Percentiles rank a stretch among this genome's conserved stretches.
phyloP scores from a whole-genome alignment of 2,113 vertebrate species.

The rabbit (Oryctolagus cuniculus) region mOryCun1.1 NC_091435.1:34686501-34687000 shows the following conservation, averaged over 20 bases:
- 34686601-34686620: constrained; percentile 85
- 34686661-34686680: constrained; percentile 87
- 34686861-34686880: constrained; percentile 34
- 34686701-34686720: constrained; percentile 87
- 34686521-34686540: constrained; percentile 82
- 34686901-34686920: constrained; percentile 28
- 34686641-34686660: constrained; percentile 82
- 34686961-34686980: neutral
- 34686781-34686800: rapidly evolving
- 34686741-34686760: constrained; percentile 68
- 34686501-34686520: constrained; percentile 80
- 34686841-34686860: neutral
- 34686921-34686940: rapidly evolving
- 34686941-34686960: neutral
- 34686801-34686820: constrained; percentile 39
- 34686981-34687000: neutral
- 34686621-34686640: constrained; percentile 86
- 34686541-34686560: constrained; percentile 83
- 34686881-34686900: neutral
- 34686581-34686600: constrained; percentile 84
- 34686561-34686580: constrained; percentile 80
- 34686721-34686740: constrained; percentile 74
- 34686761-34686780: constrained; percentile 70
- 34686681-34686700: constrained; percentile 84
- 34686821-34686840: constrained; percentile 50